phyloP scores from a whole-genome alignment of 2,113 vertebrate species.

The Vanacampus margaritifer region DNA sequence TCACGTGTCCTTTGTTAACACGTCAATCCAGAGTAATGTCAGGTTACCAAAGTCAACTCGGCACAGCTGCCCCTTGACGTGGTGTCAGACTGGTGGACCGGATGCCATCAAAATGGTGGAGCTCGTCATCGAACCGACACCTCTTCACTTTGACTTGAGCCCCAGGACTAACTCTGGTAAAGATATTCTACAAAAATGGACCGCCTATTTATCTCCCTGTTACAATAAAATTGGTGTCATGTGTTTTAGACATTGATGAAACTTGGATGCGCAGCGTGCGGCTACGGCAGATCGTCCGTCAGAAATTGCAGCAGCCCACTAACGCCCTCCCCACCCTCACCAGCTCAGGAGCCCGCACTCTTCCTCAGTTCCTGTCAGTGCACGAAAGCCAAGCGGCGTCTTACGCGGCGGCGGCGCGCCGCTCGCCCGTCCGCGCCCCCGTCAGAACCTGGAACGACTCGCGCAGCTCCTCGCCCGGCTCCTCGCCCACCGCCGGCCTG shows the following conservation, averaged over 20 bases:
- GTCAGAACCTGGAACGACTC: constrained; percentile 74
- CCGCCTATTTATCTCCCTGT: background rate
- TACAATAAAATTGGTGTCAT: background rate
- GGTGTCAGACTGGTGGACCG: constrained; percentile 73
- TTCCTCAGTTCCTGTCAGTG: constrained; percentile 80
- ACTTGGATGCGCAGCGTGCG: constrained; percentile 84
- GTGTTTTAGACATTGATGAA: constrained; percentile 68
- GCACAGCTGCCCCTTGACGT: constrained; percentile 78
- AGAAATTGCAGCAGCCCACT: constrained; percentile 62
- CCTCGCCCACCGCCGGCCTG: constrained; percentile 80
- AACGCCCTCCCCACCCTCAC: constrained; percentile 48
- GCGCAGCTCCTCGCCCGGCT: constrained; percentile 85
- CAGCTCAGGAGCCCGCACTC: constrained; percentile 73
- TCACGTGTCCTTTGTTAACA: constrained; percentile 10
- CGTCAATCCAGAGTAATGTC: constrained; percentile 79
- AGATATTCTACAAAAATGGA: background rate
- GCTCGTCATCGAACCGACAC: constrained; percentile 80
- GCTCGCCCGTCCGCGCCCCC: constrained; percentile 71
- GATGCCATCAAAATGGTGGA: constrained; percentile 84
- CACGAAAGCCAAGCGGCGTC: constrained; percentile 78
- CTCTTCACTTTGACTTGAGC: constrained; percentile 68
- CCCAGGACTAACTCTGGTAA: constrained; percentile 77
- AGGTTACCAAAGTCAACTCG: constrained; percentile 84
- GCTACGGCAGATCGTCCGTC: constrained; percentile 74
- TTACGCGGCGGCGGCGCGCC: constrained; percentile 85